A percentile compares a stretch with the other conserved stretches of the same genome.
Evolutionary conservation across 1,140 invertebrate species (phyloP).

Genomic region (Brachionus calyciflorus): DNA sequence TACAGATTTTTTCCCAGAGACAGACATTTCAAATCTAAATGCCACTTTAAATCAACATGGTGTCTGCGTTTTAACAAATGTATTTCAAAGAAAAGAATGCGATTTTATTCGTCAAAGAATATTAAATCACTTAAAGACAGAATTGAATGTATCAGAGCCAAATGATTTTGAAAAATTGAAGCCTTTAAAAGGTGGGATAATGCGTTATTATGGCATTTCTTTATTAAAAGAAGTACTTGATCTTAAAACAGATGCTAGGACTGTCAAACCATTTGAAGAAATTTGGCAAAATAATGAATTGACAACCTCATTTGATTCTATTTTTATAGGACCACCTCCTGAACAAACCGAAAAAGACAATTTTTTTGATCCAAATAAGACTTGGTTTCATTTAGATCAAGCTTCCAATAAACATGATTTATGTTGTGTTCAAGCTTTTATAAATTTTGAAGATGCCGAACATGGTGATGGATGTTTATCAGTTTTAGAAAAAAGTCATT

Average conservation of each 20-base stretch:
- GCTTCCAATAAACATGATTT: slow-evolving; percentile 4
- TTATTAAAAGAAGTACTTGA: slow-evolving; percentile 20
- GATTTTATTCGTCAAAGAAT: no score
- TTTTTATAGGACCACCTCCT: slow-evolving; percentile 19
- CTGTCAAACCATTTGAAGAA: not conserved
- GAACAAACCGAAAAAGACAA: not conserved
- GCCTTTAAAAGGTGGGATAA: slow-evolving; percentile 10
- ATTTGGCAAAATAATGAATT: slow-evolving; percentile 26
- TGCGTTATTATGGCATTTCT: slow-evolving; percentile 2
- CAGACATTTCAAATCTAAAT: no score
- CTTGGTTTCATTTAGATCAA: slow-evolving; percentile 42
- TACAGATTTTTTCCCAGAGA: no score
- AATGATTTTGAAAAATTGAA: slow-evolving; percentile 38
- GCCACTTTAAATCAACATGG: no score
- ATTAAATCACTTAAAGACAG: not conserved
- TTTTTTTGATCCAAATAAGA: slow-evolving; percentile 11
- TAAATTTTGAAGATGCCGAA: slow-evolving; percentile 26
- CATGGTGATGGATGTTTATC: slow-evolving; percentile 42
- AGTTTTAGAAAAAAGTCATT: slow-evolving; percentile 35
- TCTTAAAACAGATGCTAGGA: slow-evolving; percentile 20
- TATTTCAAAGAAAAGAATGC: no score
- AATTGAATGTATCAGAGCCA: not conserved
- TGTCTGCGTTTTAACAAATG: no score
- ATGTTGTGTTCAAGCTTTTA: slow-evolving; percentile 40
- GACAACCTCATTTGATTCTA: slow-evolving; percentile 33